Conservation (phyloP, 2,113 vertebrate species). For the Odontesthes bonariensis region DNA sequence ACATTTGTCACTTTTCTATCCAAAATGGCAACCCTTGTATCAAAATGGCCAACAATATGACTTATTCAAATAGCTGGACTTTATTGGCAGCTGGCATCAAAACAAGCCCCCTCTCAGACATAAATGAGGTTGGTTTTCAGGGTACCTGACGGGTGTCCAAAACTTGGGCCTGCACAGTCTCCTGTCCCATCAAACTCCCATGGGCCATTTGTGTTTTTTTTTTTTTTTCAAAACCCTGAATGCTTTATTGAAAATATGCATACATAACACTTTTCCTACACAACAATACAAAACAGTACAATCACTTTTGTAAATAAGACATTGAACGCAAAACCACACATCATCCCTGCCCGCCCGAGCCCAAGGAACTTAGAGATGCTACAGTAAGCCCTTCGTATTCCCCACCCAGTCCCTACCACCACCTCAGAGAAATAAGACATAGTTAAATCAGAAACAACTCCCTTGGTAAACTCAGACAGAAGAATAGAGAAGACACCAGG, state of each 20-base stretch:
- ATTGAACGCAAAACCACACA: slow-evolving; percentile 68
- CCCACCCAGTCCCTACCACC: slow-evolving; percentile 49
- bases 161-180: slow-evolving; percentile 17
- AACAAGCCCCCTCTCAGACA: slow-evolving; percentile 33
- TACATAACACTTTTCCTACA: slow-evolving; percentile 86
- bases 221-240: slow-evolving; percentile 83
- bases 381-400: slow-evolving; percentile 74
- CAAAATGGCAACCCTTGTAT: not conserved
- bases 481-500: slow-evolving; percentile 71
- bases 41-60: slow-evolving; percentile 58
- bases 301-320: slow-evolving; percentile 83
- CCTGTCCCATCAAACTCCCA: slow-evolving; percentile 61
- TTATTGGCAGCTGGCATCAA: slow-evolving; percentile 65
- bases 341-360: slow-evolving; percentile 47
- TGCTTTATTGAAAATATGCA: slow-evolving; percentile 89
- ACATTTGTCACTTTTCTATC: not conserved
- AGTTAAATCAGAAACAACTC: slow-evolving; percentile 71
- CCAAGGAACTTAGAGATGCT: slow-evolving; percentile 75
- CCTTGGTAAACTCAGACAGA: slow-evolving; percentile 65
- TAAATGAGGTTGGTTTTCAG: slow-evolving; percentile 29
- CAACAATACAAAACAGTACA: slow-evolving; percentile 88
- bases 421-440: slow-evolving; percentile 75
- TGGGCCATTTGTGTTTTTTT: slow-evolving; percentile 32
- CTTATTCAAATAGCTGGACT: slow-evolving; percentile 68
- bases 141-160: slow-evolving; percentile 13